Conservation (phyloP, 2,888 invertebrate species). For the Heliconius erato region DNA sequence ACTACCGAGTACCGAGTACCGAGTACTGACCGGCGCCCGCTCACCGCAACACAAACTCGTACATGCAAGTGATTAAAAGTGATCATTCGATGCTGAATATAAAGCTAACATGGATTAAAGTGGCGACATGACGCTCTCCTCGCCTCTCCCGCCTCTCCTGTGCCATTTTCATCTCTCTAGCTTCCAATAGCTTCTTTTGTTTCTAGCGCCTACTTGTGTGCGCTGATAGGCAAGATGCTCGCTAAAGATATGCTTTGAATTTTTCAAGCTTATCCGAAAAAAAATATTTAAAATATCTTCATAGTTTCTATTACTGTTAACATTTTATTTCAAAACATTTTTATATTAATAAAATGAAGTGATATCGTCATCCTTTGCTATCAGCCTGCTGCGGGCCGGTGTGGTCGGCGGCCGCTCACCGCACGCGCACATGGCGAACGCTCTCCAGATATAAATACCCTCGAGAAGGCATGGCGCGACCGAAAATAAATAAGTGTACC, state of each 20-base stretch:
- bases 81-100: slow-evolving; percentile 24
- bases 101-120: slow-evolving; percentile 37
- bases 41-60: slow-evolving; percentile 46
- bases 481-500: slow-evolving; percentile 42
- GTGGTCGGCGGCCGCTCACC: neutral
- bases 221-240: neutral
- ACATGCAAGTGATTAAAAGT: slow-evolving; percentile 24
- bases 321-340: neutral
- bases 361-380: neutral
- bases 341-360: neutral
- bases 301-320: too few relatives aligned
- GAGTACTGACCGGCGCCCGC: slow-evolving; percentile 51
- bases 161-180: neutral
- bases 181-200: neutral
- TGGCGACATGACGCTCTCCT: slow-evolving; percentile 15
- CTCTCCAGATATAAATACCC: slow-evolving; percentile 46
- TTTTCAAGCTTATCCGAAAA: neutral
- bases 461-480: slow-evolving; percentile 45
- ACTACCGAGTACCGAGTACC: slow-evolving; percentile 51
- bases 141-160: slow-evolving; percentile 45
- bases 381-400: neutral
- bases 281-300: neutral
- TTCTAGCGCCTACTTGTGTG: neutral
- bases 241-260: neutral
- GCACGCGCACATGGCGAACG: slow-evolving; percentile 40